phyloP scores from a whole-genome alignment of 2,113 vertebrate genomes.

The cat (Felis catus) region DNA sequence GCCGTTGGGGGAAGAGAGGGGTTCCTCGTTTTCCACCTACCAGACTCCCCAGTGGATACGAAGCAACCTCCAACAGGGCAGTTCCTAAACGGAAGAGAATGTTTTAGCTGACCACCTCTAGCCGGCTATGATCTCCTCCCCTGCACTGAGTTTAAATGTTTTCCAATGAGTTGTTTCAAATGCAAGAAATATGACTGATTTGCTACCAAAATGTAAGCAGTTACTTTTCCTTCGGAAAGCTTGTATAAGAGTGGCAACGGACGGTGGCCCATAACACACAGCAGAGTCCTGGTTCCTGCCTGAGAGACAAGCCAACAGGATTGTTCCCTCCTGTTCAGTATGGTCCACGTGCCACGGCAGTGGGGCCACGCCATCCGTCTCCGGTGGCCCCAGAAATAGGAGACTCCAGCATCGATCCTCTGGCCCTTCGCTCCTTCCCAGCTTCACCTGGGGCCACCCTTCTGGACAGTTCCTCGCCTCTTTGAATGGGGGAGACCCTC shows the following conservation, averaged over 20 bases:
- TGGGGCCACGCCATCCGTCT: background rate
- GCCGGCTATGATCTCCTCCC: background rate
- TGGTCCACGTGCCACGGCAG: background rate
- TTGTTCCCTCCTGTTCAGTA: background rate
- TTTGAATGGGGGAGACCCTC: background rate
- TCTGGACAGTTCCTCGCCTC: background rate
- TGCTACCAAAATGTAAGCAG: background rate
- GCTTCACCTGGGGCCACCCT: background rate
- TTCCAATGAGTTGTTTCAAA: background rate
- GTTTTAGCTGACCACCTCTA: background rate
- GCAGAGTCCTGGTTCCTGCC: background rate
- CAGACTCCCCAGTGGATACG: background rate
- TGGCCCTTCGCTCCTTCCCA: background rate
- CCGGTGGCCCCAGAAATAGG: background rate
- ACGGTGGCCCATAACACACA: background rate
- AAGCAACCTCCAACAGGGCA: background rate
- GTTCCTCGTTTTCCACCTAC: background rate
- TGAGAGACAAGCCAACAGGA: background rate
- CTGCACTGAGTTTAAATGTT: background rate
- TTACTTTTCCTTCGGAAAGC: background rate
- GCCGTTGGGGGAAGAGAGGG: background rate
- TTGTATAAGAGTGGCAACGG: background rate
- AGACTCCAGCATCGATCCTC: background rate
- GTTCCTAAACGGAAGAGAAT: background rate
- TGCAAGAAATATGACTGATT: background rate